Evolutionary conservation across 2,797 vertebrate genomes (phyloP).

Genomic region (Streptopelia turtur): DNA sequence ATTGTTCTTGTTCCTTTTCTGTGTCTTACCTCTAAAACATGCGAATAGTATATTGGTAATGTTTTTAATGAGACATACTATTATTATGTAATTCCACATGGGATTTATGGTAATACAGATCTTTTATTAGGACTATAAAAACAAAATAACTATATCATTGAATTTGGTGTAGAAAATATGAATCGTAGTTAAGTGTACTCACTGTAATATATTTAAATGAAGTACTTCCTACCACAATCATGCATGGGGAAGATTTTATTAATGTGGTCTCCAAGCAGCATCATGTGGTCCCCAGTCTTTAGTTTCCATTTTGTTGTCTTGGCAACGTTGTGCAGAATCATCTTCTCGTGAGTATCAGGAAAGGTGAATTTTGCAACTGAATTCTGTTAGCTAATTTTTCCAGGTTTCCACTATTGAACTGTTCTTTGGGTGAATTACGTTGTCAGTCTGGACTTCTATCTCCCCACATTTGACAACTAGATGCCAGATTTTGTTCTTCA

Average conservation of each 20-base stretch:
- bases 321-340: not conserved
- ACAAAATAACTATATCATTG: not conserved
- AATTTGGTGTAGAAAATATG: not conserved
- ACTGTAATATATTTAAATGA: not conserved
- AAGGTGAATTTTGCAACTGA: not conserved
- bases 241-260: not conserved
- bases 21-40: not conserved
- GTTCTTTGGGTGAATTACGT: not conserved
- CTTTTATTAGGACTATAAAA: not conserved
- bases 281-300: not conserved
- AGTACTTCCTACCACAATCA: not conserved
- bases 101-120: not conserved
- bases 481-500: not conserved
- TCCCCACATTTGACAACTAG: not conserved
- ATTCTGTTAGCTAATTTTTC: not conserved
- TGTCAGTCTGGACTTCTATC: not conserved
- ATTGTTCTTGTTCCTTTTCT: not conserved
- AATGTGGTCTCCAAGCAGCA: not conserved
- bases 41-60: not conserved
- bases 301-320: slow-evolving; percentile 1
- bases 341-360: not conserved
- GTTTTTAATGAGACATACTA: not conserved
- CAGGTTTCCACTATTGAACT: not conserved
- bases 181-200: not conserved
- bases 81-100: not conserved